phyloP scores from a whole-genome alignment of 1,140 invertebrate species.

The Whitmania pigra region DNA sequence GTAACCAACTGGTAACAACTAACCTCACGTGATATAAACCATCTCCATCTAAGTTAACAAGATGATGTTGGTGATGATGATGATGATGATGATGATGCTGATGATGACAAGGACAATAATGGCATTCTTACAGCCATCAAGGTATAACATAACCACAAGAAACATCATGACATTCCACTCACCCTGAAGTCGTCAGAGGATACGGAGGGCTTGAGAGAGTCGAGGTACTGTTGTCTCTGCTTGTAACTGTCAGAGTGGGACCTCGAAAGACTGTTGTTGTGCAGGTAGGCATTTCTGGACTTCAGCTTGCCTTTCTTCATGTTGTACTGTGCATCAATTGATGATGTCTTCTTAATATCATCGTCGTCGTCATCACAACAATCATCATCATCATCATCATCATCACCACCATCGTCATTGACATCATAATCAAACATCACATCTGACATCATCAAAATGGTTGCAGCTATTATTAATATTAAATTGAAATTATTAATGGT shows the following conservation, averaged over 20 bases:
- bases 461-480: no score
- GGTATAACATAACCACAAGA: background rate
- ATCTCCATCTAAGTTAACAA: no score
- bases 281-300: background rate
- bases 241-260: conserved; percentile 9
- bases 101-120: background rate
- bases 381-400: no score
- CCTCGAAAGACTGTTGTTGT: background rate
- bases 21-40: no score
- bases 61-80: background rate
- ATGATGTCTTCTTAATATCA: background rate
- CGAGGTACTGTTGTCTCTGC: background rate
- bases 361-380: no score
- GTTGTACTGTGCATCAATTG: background rate
- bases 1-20: no score
- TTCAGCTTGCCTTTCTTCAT: background rate
- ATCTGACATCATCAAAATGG: no score
- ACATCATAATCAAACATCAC: no score
- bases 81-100: background rate
- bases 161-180: background rate
- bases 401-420: no score
- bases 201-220: background rate
- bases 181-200: conserved; percentile 5
- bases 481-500: no score
- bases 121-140: no score